These are phyloP conservation scores for Schizaphis graminum DNA, from an alignment of 2,888 invertebrate species.

Conservation along the genomic window DNA sequence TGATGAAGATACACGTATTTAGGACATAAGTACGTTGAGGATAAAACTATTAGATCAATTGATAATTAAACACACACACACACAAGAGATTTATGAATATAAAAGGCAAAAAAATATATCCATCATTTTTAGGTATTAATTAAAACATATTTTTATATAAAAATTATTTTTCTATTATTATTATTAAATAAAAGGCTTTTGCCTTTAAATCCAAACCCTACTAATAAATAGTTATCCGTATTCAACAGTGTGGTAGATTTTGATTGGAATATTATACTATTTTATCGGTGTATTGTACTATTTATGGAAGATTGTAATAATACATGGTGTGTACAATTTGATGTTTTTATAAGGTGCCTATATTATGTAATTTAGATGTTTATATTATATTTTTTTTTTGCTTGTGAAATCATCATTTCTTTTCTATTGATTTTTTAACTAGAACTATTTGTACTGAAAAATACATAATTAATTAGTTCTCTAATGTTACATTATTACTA, in stretches of 20 bases:
- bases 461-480: constrained; percentile 5
- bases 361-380: background rate
- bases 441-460: background rate
- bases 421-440: background rate
- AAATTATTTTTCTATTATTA: too few species aligned
- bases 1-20: too few species aligned
- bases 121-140: too few species aligned
- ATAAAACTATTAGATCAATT: too few species aligned
- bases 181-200: too few species aligned
- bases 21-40: too few species aligned
- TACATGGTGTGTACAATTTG: background rate
- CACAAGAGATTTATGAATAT: too few species aligned
- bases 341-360: background rate
- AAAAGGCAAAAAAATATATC: too few species aligned
- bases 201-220: too few species aligned
- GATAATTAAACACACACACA: too few species aligned
- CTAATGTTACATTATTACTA: constrained; percentile 48
- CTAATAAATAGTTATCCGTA: background rate
- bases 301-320: background rate
- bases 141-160: too few species aligned
- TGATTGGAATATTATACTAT: background rate
- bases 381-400: background rate
- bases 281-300: background rate
- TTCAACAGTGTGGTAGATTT: background rate
- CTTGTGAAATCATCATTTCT: background rate